Evolutionary conservation across 2,797 vertebrate genomes (phyloP), one percentile per base, ranked within the genome.

Genomic region (Loriculus beryllinus): DNA sequence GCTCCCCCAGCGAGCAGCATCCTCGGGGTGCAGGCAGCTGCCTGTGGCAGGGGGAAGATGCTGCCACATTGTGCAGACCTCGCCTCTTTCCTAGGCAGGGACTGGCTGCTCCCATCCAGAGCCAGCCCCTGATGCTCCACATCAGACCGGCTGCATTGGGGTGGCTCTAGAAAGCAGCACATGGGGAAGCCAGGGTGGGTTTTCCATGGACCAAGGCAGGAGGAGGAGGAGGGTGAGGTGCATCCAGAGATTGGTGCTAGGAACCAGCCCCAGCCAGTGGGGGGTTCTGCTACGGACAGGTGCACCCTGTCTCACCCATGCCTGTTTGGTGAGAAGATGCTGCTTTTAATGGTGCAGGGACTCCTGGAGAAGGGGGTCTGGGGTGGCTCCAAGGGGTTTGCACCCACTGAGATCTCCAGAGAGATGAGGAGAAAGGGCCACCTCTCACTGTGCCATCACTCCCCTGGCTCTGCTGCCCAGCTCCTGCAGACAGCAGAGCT

Each of bases 141-240:
- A 0, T 8, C 35, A 43, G 9, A 16, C 40, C 15, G 26, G 52
- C 7, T 0, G 0, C 10, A 17, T 19, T 39, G 28, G 2, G 5
- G 35, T 23, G n/a, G 77, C 72, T 89, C 39, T 68, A 40, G 72
- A 68, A 72, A 91, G 60, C 68, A 81, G 63, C 26, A 21, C 0
- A 0, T 22, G 45, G n/a, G 25, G 31, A 62, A 71, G 39, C 19
- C 8, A 0, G 14, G 64, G 47, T 33, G 75, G 56, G 21, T 9
- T 77, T 63, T 48, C 20, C 54, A 74, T 59, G 35, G 29, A 8
- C 7, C 1, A 3, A 35, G 64, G 31, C 56, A 83, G 80, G 42
- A 71, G 33, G 28, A 88, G 33, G 28, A 88, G 31, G 56, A 82
- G 28, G 42, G 33, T 26, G 67, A 82, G 29, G 16, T 16, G 14